Evolutionary conservation across 2,888 invertebrate species (phyloP).

Genomic region (Lumbricus terrestris): DNA sequence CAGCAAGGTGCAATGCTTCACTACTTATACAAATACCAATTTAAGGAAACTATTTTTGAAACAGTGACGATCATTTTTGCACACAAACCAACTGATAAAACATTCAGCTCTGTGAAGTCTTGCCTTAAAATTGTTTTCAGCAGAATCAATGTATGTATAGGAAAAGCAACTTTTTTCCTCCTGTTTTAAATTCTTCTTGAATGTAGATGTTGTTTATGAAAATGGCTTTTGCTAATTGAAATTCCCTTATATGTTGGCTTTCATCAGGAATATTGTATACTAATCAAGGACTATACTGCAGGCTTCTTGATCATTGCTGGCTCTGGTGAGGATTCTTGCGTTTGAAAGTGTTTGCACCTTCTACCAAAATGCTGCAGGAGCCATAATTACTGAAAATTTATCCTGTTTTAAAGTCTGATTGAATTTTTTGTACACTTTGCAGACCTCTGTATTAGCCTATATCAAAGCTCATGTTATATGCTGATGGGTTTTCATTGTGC

Average conservation of each 20-base stretch:
- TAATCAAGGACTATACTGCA: background rate
- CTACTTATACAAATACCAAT: too few species aligned
- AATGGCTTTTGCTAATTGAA: background rate
- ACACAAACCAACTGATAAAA: background rate
- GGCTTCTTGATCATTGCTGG: background rate
- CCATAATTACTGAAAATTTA: too few species aligned
- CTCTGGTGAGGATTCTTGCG: too few species aligned
- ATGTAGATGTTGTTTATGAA: background rate
- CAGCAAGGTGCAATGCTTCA: too few species aligned
- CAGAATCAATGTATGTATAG: background rate
- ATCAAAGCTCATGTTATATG: background rate
- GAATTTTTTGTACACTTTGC: background rate
- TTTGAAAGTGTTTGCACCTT: background rate
- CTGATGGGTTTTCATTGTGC: background rate
- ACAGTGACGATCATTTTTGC: background rate
- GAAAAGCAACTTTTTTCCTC: background rate
- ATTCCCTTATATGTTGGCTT: background rate
- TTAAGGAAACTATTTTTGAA: background rate
- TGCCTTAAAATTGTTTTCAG: background rate
- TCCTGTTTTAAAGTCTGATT: background rate
- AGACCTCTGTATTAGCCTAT: background rate
- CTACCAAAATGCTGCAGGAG: background rate
- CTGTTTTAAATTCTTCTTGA: background rate
- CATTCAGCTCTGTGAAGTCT: background rate
- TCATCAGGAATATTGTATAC: background rate